Evolutionary conservation across 2,888 invertebrate species (phyloP), one percentile per base, ranked within the genome.

Genomic region (Melanchra persicariae): DNA sequence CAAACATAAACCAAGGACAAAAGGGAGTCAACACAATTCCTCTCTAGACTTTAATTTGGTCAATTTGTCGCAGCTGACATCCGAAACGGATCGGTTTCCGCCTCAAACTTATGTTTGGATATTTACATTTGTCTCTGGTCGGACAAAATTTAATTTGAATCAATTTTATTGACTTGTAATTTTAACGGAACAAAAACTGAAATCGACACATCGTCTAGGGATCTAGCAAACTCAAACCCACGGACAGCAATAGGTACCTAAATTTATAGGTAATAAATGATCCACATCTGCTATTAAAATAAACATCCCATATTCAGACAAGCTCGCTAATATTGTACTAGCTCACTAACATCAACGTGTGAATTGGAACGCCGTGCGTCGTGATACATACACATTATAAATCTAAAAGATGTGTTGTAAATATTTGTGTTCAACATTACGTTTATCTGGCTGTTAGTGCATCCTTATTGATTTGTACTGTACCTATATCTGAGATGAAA

Each of bases 51-150:
- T 26, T 26, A 54, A 59, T 49, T 54, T 37, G 58, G 10, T 10
- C 40, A 45, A 55, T 70, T 73, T 22, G 60, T 43, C 34, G 19
- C 52, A 73, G 61, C 8, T 51, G 52, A 73, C 45, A 47, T 60
- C 70, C 52, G 61, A 60, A 73, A 61, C 74, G 45, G 24, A 71
- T 73, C 26, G 26, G 10, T 73, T 52, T 71, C 73, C 70, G 15
- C 1, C 26, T 15, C 37, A 24, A 8, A 40, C 26, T 57, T 8
- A 17, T 24, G 9, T 12, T 30, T 54, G n/a, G 15, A 24, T 12
- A 19, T n/a, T 19, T 8, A 65, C 10, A 12, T 30, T 4, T 30
- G n/a, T n/a, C n/a, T n/a, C n/a, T n/a, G n/a, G n/a, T n/a, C n/a
- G n/a, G n/a, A n/a, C n/a, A n/a, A n/a, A n/a, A n/a, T n/a, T n/a